These are phyloP conservation scores for Arremon brunneinucha DNA, from an alignment of 2,797 vertebrate genomes.

Conservation along the genomic window DNA sequence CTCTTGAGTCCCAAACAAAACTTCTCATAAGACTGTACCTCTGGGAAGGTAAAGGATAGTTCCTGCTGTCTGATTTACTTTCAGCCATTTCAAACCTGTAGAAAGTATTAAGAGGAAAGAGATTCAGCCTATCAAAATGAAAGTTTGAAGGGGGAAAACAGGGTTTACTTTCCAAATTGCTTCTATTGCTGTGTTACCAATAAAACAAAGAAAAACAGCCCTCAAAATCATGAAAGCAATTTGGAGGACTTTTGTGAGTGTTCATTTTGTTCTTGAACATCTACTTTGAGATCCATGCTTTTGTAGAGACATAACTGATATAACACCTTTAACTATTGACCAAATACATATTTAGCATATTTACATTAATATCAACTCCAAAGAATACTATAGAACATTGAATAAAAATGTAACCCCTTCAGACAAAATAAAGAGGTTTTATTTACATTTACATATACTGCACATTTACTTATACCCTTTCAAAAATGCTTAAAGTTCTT, in stretches of 20 bases:
- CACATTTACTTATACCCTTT: neutral
- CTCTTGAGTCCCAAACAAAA: neutral
- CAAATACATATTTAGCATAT: neutral
- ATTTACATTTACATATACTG: neutral
- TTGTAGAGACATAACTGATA: neutral
- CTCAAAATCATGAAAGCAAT: neutral
- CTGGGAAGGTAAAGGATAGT: neutral
- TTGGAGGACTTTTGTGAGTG: neutral
- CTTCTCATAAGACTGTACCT: neutral
- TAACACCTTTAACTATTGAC: neutral
- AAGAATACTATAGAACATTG: neutral
- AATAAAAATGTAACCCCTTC: neutral
- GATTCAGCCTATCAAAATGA: neutral
- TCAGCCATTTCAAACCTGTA: neutral
- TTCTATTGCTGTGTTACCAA: neutral
- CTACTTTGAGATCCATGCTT: neutral
- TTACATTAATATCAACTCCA: neutral
- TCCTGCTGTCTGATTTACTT: constrained; percentile 2
- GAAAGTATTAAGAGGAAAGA: neutral
- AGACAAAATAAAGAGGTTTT: neutral
- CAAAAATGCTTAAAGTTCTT: neutral
- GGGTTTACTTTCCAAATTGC: neutral
- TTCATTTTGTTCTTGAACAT: neutral
- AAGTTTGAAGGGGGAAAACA: neutral
- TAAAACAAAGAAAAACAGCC: neutral